These are phyloP conservation scores for Folsomia manolachei DNA, from an alignment of 2,888 invertebrate species.

Conservation along the genomic window DNA sequence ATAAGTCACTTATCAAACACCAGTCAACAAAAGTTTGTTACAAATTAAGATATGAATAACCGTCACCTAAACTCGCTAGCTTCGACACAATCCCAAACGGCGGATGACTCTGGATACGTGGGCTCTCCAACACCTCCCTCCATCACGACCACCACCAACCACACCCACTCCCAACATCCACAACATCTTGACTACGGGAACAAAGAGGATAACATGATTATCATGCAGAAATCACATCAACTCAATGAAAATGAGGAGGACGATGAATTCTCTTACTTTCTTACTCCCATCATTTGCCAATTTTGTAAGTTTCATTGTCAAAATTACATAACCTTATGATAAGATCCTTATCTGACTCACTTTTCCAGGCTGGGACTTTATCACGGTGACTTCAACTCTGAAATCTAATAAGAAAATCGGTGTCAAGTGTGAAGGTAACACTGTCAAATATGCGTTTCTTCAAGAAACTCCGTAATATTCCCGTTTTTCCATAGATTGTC, in stretches of 20 bases:
- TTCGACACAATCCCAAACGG: constrained; percentile 13
- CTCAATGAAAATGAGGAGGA: constrained; percentile 23
- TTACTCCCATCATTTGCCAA: constrained; percentile 43
- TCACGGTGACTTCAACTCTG: constrained; percentile 58
- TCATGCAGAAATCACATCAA: constrained; percentile 24
- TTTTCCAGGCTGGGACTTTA: constrained; percentile 62
- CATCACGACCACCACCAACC: too few relatives aligned
- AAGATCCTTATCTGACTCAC: not conserved
- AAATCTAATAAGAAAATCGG: constrained; percentile 58
- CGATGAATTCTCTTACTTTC: constrained; percentile 27
- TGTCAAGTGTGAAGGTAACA: constrained; percentile 64
- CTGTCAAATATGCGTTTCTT: too few relatives aligned
- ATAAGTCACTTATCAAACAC: too few relatives aligned
- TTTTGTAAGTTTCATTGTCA: constrained; percentile 43
- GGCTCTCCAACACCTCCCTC: constrained; percentile 34
- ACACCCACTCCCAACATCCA: not conserved
- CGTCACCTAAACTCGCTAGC: not conserved
- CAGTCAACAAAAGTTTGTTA: too few relatives aligned
- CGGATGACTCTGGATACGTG: constrained; percentile 46
- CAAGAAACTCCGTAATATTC: too few relatives aligned
- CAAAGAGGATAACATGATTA: not conserved
- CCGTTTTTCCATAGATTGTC: constrained; percentile 46
- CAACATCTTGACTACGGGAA: not conserved
- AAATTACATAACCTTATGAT: not conserved
- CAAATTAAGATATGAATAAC: not conserved